These are phyloP conservation scores for Pseudorhombus dupliciocellatus DNA, from an alignment of 2,113 vertebrate species.

Conservation along the genomic window DNA sequence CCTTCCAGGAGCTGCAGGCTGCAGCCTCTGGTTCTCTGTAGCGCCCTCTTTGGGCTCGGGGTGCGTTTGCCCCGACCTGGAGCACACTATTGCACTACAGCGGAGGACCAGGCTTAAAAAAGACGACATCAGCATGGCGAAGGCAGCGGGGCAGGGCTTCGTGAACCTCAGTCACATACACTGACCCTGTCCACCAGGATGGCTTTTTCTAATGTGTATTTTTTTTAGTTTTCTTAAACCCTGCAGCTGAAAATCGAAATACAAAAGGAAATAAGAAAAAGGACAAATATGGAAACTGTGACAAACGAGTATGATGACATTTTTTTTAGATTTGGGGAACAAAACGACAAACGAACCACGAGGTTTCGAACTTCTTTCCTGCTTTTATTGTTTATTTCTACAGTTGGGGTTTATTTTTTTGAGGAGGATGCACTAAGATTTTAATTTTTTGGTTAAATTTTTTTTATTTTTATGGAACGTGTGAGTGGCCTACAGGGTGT, in stretches of 20 bases:
- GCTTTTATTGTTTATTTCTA: slow-evolving; percentile 91
- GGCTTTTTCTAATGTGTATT: slow-evolving; percentile 82
- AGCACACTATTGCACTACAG: slow-evolving; percentile 97
- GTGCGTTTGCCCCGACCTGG: slow-evolving; percentile 82
- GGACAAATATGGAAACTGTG: slow-evolving; percentile 78
- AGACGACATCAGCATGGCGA: slow-evolving; percentile 71
- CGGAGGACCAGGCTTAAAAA: slow-evolving; percentile 77
- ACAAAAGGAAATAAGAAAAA: slow-evolving; percentile 71
- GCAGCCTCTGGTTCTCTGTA: slow-evolving; percentile 96
- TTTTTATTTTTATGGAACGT: slow-evolving; percentile 83
- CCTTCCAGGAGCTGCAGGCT: slow-evolving; percentile 98
- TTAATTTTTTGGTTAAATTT: slow-evolving; percentile 88
- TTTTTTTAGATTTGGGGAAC: slow-evolving; percentile 92
- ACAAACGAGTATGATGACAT: slow-evolving; percentile 67
- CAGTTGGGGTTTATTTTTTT: slow-evolving; percentile 80
- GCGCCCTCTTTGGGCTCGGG: slow-evolving; percentile 73
- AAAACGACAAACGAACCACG: slow-evolving; percentile 76
- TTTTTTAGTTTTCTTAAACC: slow-evolving; percentile 85
- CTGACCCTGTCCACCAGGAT: slow-evolving; percentile 93
- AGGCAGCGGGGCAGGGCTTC: slow-evolving; percentile 77
- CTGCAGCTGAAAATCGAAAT: slow-evolving; percentile 83
- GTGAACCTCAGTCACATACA: slow-evolving; percentile 95
- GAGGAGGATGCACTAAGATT: slow-evolving; percentile 98
- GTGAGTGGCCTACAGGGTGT: slow-evolving; percentile 89
- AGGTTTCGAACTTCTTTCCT: slow-evolving; percentile 86